Conservation (phyloP, 2,113 vertebrate species). For the Xyrauchen texanus region DNA sequence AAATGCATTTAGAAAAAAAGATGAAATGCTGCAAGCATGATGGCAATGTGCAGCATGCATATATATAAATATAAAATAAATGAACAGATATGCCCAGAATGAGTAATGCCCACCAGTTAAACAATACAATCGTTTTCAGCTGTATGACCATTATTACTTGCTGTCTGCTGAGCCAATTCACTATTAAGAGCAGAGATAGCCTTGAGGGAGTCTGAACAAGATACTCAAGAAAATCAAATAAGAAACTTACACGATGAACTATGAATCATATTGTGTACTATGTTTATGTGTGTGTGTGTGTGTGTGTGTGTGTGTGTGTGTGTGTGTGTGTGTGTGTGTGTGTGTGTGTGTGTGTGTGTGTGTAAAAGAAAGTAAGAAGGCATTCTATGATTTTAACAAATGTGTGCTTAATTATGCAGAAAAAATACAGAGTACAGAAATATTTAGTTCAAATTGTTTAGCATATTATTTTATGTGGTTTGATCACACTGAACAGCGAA, state of each 20-base stretch:
- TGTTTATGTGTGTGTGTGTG: no score
- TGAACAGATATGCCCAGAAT: slow-evolving; percentile 37
- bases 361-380: background rate
- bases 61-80: slow-evolving; percentile 23
- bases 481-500: background rate
- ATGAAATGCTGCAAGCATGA: slow-evolving; percentile 22
- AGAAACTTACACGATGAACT: slow-evolving; percentile 14
- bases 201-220: slow-evolving; percentile 28
- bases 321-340: background rate
- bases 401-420: background rate
- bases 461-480: background rate
- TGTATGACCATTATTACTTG: slow-evolving; percentile 33
- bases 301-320: background rate
- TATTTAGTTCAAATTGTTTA: background rate
- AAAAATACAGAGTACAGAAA: background rate
- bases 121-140: slow-evolving; percentile 36
- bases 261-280: slow-evolving; percentile 5
- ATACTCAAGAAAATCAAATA: slow-evolving; percentile 30
- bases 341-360: background rate
- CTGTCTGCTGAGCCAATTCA: slow-evolving; percentile 29
- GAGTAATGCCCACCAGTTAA: slow-evolving; percentile 34
- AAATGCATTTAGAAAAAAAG: background rate
- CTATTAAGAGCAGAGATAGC: slow-evolving; percentile 19
- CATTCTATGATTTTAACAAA: background rate
- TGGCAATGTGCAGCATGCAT: background rate